phyloP scores from a whole-genome alignment of 2,888 invertebrate genomes.

The Idaea biselata region DNA sequence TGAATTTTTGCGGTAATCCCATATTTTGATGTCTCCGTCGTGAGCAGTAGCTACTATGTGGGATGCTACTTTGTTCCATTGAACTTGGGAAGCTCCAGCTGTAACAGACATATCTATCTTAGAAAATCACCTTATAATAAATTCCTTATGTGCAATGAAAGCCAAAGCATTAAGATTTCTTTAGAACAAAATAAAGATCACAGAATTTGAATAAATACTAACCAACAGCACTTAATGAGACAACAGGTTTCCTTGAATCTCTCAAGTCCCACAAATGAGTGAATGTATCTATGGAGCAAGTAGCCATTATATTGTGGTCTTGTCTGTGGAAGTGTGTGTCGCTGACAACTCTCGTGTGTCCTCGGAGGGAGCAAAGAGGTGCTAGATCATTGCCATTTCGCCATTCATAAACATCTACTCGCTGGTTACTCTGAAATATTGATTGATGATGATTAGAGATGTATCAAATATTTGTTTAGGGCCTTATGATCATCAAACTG shows the following conservation, averaged over 20 bases:
- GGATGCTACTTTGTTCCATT: constrained; percentile 93
- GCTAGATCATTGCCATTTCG: constrained; percentile 85
- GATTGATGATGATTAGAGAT: too few relatives aligned
- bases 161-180: background rate
- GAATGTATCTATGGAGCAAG: constrained; percentile 96
- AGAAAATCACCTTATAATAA: background rate
- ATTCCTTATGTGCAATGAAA: background rate
- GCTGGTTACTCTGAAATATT: constrained; percentile 87
- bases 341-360: constrained; percentile 92
- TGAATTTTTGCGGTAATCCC: constrained; percentile 95
- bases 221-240: constrained; percentile 94
- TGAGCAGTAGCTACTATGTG: constrained; percentile 95
- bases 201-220: constrained; percentile 46
- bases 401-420: constrained; percentile 93
- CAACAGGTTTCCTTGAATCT: constrained; percentile 89
- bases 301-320: constrained; percentile 81
- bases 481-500: too few relatives aligned
- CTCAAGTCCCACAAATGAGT: constrained; percentile 96
- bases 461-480: too few relatives aligned
- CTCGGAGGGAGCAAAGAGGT: constrained; percentile 86
- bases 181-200: background rate
- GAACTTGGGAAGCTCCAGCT: constrained; percentile 96
- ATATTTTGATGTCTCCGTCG: constrained; percentile 96
- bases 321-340: constrained; percentile 94
- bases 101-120: constrained; percentile 17